Evolutionary conservation across 2,113 vertebrate species (phyloP), one percentile per base, ranked within the genome.

Genomic region (Meriones unguiculatus): DNA sequence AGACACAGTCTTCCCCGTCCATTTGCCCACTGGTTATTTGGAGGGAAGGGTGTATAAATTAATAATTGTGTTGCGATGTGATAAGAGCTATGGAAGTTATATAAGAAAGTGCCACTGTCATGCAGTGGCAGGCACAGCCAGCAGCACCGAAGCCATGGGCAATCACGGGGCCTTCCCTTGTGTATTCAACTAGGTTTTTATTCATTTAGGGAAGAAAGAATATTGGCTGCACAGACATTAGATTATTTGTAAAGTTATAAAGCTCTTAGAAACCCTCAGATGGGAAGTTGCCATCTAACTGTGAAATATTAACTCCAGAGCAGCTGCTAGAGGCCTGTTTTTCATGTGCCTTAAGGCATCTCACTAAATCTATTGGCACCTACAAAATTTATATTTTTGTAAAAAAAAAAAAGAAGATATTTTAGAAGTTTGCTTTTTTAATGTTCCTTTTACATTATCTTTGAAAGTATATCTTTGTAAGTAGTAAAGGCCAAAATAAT

Each of bases 221-320:
- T 86, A 92, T 85, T 81, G 94, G 89, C 81, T 59, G 17, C 30
- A 90, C 54, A 94, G 67, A 54, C 24, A 28, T 81, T 59, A 77
- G 65, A 70, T 90, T 95, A 52, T 88, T 89, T 93, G 84, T 91
- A 90, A 94, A 87, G 17, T 95, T 93, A 78, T 59, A 89, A 93
- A 96, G 10, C 77, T 93, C 76, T 95, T 81, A 94, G 88, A 88
- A 91, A 86, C 1, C 25, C 62, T 90, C 54, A 62, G 46, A 89
- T 84, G 86, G 72, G 70, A 96, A 73, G 59, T 73, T 86, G 6
- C 52, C 93, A 13, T 90, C 41, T 87, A 93, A 95, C 15, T 87
- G 52, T 78, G 73, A 97, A 85, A 89, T 95, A 95, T 76, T 89
- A 95, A 95, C 70, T 46, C 73, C 64, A 67, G n/a, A 96, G 75